Evolutionary conservation across 2,888 invertebrate species (phyloP), one percentile per base, ranked within the genome.

Genomic region (Julus scanicus): DNA sequence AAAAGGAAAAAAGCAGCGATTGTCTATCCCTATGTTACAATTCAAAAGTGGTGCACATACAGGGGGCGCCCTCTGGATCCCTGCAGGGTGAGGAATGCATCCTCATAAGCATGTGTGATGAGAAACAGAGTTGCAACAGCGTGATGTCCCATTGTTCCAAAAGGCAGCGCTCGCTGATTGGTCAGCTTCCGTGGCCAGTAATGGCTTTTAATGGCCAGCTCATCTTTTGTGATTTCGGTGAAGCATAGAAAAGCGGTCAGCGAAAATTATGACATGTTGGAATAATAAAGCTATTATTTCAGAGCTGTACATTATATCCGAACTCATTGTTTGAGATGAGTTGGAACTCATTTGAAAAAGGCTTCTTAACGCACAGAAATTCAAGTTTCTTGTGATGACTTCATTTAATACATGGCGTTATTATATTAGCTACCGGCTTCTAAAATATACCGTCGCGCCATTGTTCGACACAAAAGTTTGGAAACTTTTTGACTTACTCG

Each of bases 211-310:
- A 84, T 84, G 84, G 84, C 13, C 84, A 44, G 40, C 84, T 44
- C 40, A 84, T 40, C 84, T 44, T 84, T 84, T 84, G 84, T 84
- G 84, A 84, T 44, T 44, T 44, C 40, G 39, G 39, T 8, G 6
- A 13, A 39, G 44, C 40, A 84, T 84, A 17, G 40, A 40, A 84
- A 84, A 84, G 57, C 57, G 13, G 84, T 8, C 17, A 40, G 37
- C 49, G 15, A 44, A 86, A 29, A 86, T 86, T 86, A 86, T 86
- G 86, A 86, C 86, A 86, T 86, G 86, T 86, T 86, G 86, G 3
- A 86, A 86, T 86, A 86, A 86, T 86, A 86, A 86, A 86, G 44
- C 53, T 86, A 86, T 86, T 86, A 86, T 86, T 86, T 86, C 86
- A 86, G 49, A 86, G 15, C 37, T 48, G 29, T 86, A 86, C 86